phyloP scores from a whole-genome alignment of 2,888 invertebrate species.

The Acheta domesticus region DNA sequence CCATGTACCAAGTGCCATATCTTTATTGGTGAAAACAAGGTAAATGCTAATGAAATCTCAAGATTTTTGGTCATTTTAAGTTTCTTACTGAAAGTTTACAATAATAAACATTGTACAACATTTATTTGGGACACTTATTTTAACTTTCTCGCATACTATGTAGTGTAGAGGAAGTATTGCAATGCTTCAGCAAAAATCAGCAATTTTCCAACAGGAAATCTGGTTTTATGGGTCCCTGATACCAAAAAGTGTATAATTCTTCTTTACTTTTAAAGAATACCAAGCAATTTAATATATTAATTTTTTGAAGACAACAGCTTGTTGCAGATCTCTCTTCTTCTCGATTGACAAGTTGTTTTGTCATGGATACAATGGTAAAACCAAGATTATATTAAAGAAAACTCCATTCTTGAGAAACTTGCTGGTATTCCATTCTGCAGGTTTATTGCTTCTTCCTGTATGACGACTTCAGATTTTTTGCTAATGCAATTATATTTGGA shows the following conservation, averaged over 20 bases:
- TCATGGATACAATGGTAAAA: background rate
- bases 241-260: background rate
- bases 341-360: background rate
- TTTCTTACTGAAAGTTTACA: no score
- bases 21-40: background rate
- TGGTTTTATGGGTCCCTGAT: no score
- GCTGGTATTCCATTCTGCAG: background rate
- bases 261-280: background rate
- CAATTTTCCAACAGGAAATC: no score
- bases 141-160: no score
- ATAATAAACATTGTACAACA: background rate
- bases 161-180: no score
- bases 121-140: no score
- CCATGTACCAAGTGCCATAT: slow-evolving; percentile 18
- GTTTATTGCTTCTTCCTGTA: slow-evolving; percentile 21
- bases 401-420: slow-evolving; percentile 11
- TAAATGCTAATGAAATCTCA: slow-evolving; percentile 4
- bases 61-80: background rate
- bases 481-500: slow-evolving; percentile 26
- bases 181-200: no score
- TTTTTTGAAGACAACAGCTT: background rate
- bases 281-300: background rate
- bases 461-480: slow-evolving; percentile 4
- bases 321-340: background rate
- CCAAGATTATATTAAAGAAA: no score